These are phyloP conservation scores for Rhinophrynus dorsalis DNA, from an alignment of 2,797 vertebrate species.

Conservation along the genomic window DNA sequence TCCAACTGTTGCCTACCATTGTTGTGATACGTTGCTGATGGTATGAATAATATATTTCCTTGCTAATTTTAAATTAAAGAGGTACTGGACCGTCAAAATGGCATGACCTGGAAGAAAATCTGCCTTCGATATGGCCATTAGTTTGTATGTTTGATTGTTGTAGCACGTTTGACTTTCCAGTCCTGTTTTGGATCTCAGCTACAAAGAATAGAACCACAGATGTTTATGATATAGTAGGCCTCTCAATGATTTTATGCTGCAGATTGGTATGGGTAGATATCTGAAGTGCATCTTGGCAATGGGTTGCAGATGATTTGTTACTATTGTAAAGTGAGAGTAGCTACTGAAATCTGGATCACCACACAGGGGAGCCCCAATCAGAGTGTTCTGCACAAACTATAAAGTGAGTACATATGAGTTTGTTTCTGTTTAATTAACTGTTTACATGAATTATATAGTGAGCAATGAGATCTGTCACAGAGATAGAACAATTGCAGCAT, in stretches of 20 bases:
- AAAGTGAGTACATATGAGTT: neutral
- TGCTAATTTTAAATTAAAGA: too few species aligned
- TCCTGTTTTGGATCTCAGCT: neutral
- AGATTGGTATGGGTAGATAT: neutral
- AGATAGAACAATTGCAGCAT: conserved; percentile 9
- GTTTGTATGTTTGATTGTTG: too few species aligned
- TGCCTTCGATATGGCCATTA: too few species aligned
- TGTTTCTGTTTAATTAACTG: conserved; percentile 10
- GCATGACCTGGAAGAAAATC: too few species aligned
- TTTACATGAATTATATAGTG: conserved; percentile 3
- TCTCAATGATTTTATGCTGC: neutral
- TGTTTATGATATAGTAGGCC: neutral
- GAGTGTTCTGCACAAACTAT: neutral
- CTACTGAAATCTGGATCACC: conserved; percentile 17
- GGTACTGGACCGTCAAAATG: too few species aligned
- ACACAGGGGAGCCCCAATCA: conserved; percentile 9
- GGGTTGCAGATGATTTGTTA: conserved; percentile 20
- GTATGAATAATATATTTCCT: too few species aligned
- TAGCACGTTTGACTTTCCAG: neutral
- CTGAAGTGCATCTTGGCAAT: neutral
- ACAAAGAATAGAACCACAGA: neutral
- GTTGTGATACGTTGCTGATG: too few species aligned
- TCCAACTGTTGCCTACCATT: too few species aligned
- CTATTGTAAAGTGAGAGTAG: conserved; percentile 2
- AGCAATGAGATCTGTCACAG: neutral